Base-by-base conservation (phyloP, 2,113 vertebrate species). In the Electrona antarctica region DNA sequence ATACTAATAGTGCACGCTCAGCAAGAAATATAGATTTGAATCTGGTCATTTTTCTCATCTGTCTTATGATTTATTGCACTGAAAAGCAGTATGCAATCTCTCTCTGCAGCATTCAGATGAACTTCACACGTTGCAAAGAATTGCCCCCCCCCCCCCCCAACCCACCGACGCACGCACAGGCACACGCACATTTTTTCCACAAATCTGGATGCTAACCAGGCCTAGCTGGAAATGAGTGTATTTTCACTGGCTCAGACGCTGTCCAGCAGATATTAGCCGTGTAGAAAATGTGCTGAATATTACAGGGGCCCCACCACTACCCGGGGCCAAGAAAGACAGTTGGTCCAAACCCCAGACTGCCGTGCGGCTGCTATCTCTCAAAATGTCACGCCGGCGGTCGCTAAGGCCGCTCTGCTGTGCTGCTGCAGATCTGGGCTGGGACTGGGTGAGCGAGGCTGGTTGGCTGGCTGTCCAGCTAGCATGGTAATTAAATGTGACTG, bases 251-350 rank as follows among this genome's bases (percentile, higher is more conserved):
- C 90, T 81, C 83, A 9, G 78, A 79, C 81, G 57, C 76, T 83
- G 81, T 90, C 88, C 92, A 92, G 87, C 83, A 90, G 87, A 91
- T 93, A 93, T 93, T 89, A 93, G 89, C 86, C 77, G 68, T 90
- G 87, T 80, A 90, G 87, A 87, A 91, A 93, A 92, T 93, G 90
- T 91, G 90, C 91, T 93, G 91, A 93, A 92, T 90, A 89, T 93
- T 89, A 87, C 72, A 52, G 86, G 3, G 33, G 83, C 74, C 80
- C 81, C 65, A 41, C 81, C 65, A 74, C 70, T 68, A 74, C 74
- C 67, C 29, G 0, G 59, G 69, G 88, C 90, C 91, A 93, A 92
- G 76, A 90, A 87, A 92, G 92, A 92, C 90, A 91, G 90, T 92
- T 90, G 90, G 90, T 92, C 84, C 81, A 86, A 90, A 91, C 79